phyloP scores from a whole-genome alignment of 2,797 vertebrate species.

The Merluccius polli region DNA sequence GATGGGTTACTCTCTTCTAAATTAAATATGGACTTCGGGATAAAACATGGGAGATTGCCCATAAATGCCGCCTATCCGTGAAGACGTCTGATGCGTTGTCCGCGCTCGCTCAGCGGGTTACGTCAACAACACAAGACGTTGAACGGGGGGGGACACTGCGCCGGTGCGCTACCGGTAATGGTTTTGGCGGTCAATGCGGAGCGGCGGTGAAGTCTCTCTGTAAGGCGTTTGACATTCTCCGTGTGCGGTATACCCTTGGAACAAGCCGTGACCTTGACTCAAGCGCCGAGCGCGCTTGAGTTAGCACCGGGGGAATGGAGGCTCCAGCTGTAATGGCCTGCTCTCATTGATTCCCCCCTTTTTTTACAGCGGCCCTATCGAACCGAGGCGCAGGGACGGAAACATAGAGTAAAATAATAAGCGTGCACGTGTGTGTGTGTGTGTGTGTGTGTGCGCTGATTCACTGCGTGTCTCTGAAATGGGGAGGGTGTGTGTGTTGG shows the following conservation, averaged over 20 bases:
- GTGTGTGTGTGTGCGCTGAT: too few relatives aligned
- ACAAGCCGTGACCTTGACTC: constrained; percentile 55
- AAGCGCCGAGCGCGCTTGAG: too few relatives aligned
- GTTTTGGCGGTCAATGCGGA: neutral
- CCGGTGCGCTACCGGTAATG: neutral
- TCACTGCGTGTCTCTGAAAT: neutral
- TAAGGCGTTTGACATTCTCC: constrained; percentile 38
- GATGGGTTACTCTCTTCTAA: neutral
- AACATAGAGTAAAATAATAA: neutral
- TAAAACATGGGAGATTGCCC: constrained; percentile 6
- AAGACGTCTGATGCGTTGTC: neutral
- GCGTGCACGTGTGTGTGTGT: neutral
- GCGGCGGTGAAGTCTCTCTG: neutral
- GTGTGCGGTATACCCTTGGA: constrained; percentile 38
- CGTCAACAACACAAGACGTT: constrained; percentile 36
- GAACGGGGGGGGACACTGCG: neutral
- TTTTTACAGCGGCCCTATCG: constrained; percentile 33
- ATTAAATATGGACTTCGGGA: neutral
- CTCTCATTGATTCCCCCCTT: constrained; percentile 47
- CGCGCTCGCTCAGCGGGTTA: neutral
- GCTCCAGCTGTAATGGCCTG: constrained; percentile 14
- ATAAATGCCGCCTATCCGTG: neutral
- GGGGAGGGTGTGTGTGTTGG: neutral
- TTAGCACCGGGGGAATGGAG: constrained; percentile 18
- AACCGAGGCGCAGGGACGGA: constrained; percentile 33